Conservation (phyloP, 2,888 invertebrate species). For the Sminthurinus aureus region DNA sequence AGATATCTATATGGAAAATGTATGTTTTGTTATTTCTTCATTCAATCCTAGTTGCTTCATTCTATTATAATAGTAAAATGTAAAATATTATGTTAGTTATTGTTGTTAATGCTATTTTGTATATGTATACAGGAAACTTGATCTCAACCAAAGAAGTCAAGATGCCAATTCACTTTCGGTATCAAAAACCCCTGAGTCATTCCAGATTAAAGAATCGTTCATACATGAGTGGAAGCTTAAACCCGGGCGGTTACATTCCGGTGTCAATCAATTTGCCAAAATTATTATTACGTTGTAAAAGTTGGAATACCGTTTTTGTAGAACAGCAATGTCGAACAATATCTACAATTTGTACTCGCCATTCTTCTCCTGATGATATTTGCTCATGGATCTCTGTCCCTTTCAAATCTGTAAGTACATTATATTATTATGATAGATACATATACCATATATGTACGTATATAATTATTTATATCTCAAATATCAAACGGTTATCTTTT, state of each 20-base stretch:
- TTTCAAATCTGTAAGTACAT: slow-evolving; percentile 64
- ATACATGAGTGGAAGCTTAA: slow-evolving; percentile 40
- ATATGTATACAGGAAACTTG: slow-evolving; percentile 48
- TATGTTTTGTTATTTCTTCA: too few species aligned
- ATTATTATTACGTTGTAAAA: slow-evolving; percentile 56
- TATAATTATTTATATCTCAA: background rate
- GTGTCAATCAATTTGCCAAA: slow-evolving; percentile 58
- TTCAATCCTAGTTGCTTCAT: too few species aligned
- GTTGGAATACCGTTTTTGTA: slow-evolving; percentile 61
- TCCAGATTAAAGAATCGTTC: slow-evolving; percentile 49
- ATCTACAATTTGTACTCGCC: slow-evolving; percentile 62
- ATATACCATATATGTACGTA: background rate
- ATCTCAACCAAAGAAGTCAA: slow-evolving; percentile 53
- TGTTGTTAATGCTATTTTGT: too few species aligned
- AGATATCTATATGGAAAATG: too few species aligned
- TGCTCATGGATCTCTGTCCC: slow-evolving; percentile 65
- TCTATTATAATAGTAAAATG: too few species aligned
- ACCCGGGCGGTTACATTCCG: slow-evolving; percentile 61
- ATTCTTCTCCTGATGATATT: slow-evolving; percentile 57
- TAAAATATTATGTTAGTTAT: too few species aligned
- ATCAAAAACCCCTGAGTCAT: slow-evolving; percentile 65
- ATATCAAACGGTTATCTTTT: background rate
- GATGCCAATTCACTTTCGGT: slow-evolving; percentile 66
- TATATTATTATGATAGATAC: background rate
- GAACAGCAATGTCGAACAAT: slow-evolving; percentile 57